Evolutionary conservation across 2,113 vertebrate species (phyloP).

Genomic region (Pterophyllum scalare): DNA sequence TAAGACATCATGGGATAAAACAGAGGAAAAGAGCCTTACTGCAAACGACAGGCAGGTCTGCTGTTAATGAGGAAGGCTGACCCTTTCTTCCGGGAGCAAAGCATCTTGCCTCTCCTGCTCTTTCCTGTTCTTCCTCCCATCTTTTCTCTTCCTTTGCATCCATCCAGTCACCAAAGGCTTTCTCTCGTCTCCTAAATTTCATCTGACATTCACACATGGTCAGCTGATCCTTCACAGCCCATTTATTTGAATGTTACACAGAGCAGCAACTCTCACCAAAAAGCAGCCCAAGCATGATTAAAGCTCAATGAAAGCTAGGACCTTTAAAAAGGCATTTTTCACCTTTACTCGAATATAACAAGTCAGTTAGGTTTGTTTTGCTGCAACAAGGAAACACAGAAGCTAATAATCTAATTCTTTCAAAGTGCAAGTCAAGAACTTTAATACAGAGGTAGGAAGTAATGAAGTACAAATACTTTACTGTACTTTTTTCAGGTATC

Average conservation of each 20-base stretch:
- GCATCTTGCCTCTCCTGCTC: neutral
- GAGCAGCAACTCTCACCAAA: neutral
- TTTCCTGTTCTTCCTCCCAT: neutral
- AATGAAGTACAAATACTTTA: neutral
- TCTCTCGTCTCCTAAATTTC: slow-evolving; percentile 12
- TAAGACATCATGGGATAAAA: slow-evolving; percentile 3
- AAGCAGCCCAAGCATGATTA: neutral
- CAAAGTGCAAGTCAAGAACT: neutral
- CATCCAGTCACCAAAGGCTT: neutral
- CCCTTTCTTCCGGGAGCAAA: slow-evolving; percentile 11
- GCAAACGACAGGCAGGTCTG: slow-evolving; percentile 2
- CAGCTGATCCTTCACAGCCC: slow-evolving; percentile 21
- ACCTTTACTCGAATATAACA: neutral
- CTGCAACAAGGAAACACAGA: neutral
- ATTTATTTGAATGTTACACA: neutral
- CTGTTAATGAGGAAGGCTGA: slow-evolving; percentile 4
- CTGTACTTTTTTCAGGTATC: too few relatives aligned
- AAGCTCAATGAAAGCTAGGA: neutral
- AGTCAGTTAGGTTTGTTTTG: neutral
- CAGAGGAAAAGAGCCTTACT: neutral
- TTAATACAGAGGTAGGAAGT: neutral
- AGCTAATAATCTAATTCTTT: neutral
- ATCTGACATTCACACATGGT: slow-evolving; percentile 44
- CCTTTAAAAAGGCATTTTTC: neutral
- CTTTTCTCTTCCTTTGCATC: neutral